Base-by-base conservation (phyloP, 2,888 invertebrate genomes). In the Cylindroiulus punctatus region DNA sequence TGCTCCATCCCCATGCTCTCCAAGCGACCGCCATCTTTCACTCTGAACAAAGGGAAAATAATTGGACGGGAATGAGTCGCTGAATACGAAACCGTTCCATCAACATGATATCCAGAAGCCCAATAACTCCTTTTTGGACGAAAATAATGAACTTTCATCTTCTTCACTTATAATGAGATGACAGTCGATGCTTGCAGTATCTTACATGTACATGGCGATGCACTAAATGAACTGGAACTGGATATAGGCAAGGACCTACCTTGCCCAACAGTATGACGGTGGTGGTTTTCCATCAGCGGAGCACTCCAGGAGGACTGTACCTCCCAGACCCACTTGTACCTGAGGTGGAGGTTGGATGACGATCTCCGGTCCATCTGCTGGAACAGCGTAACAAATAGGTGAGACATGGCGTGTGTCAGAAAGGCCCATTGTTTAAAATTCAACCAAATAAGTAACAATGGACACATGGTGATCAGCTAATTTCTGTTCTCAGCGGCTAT, bases 231-330 rank as follows among this genome's bases (percentile, higher is more conserved):
- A n/a, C n/a, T n/a, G n/a, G n/a, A n/a, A n/a, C n/a, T n/a, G n/a
- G n/a, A n/a, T n/a, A n/a, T n/a, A n/a, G n/a, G n/a, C n/a, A n/a
- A n/a, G 36, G 7, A 17, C 36, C 30, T 87, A 87, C 88, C 87
- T 88, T n/a, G 88, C 88, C 94, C 94, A 94, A 89, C 94, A 94
- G 52, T 89, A 88, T 8, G 89, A 89, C n/a, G 89, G 90, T 42
- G 89, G 87, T 22, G 88, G 88, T 65, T 86, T 88, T 88, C 88
- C 89, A 84, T 95, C 95, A 91, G 95, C 94, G 86, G 95, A 95
- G 90, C 97, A 97, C 89, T 96, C 95, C 81, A 97, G 92, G 88
- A 96, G 96, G 65, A 96, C 96, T 84, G 95, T 96, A 10, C 96
- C 96, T 8, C 97, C 97, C 32, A 97, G 92, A 86, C 95, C 95